Evolutionary conservation across 2,888 invertebrate genomes (phyloP), one percentile per base, ranked within the genome.

Genomic region (Leptura quadrifasciata): DNA sequence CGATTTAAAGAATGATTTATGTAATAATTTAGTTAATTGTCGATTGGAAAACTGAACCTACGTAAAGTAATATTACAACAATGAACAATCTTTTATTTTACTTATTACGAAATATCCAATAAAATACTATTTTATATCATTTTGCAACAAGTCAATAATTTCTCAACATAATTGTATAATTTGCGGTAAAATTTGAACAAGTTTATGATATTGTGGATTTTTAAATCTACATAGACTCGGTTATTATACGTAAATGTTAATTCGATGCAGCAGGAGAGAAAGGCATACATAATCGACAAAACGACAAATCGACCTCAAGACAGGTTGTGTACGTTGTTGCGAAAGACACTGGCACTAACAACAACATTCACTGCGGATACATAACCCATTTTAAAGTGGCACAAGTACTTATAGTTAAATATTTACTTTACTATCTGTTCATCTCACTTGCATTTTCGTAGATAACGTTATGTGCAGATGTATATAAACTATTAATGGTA

Each of bases 271-370:
- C 58, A 67, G 72, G 77, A 82, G 82, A 84, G 83, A 83, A 83
- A 83, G 84, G 83, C 79, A 84, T 78, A 47, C 47, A 47, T 47
- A 47, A 47, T 47, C 47, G 47, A n/a, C 80, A 83, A 83, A 81
- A 79, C 82, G 83, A 83, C 80, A 83, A 83, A 81, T 80, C 82
- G 83, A 83, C 82, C 82, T 83, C 82, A 84, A 69, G 82, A 82
- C 81, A 82, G 81, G 81, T 81, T 80, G 83, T 79, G 68, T 74
- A 20, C 61, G 71, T 67, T 67, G 77, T 79, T 79, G 77, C 79
- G 77, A 77, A 79, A 79, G 35, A 57, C 68, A 27, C 52, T 35
- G 31, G 21, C 69, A 58, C 69, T 60, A 47, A 47, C 47, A 69
- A 65, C 72, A 77, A 75, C 76, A 76, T 75, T 80, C 78, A 78